Conservation (phyloP, 2,888 invertebrate species). For the Drosophila cracens region DNA sequence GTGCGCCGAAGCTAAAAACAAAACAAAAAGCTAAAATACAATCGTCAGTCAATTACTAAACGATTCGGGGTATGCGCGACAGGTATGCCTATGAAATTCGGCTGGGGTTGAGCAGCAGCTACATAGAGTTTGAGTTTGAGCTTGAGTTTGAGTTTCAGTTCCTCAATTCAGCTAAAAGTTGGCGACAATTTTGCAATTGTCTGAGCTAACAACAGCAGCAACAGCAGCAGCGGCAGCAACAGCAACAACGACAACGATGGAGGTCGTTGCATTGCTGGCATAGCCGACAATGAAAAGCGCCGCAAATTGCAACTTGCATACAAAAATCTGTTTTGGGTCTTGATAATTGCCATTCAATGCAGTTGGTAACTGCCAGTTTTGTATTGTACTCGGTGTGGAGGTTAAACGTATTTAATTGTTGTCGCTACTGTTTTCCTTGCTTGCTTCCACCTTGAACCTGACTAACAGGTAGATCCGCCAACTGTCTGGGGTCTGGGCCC, state of each 20-base stretch:
- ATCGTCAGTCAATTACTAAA: conserved; percentile 78
- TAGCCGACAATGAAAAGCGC: conserved; percentile 78
- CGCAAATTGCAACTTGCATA: conserved; percentile 77
- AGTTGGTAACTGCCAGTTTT: conserved; percentile 6
- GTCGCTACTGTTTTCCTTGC: conserved; percentile 56
- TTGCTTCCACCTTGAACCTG: conserved; percentile 63
- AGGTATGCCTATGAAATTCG: conserved; percentile 74
- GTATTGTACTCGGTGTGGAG: conserved; percentile 16
- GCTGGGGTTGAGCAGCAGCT: conserved; percentile 16
- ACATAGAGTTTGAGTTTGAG: conserved; percentile 7
- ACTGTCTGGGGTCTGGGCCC: conserved; percentile 2
- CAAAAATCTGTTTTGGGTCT: conserved; percentile 75
- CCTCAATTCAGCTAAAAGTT: conserved; percentile 50
- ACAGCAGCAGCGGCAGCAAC: conserved; percentile 5
- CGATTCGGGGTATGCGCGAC: conserved; percentile 79
- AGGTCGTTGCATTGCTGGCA: conserved; percentile 74
- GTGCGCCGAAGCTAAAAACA: conserved; percentile 46
- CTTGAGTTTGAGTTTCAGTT: conserved; percentile 36
- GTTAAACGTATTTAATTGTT: conserved; percentile 67
- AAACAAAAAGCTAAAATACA: conserved; percentile 39
- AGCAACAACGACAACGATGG: conserved; percentile 63
- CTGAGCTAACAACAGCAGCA: conserved; percentile 38
- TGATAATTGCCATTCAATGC: conserved; percentile 70
- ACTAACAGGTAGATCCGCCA: conserved; percentile 7
- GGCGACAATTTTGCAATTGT: conserved; percentile 83